Conservation (phyloP, 2,888 invertebrate genomes). For the Epistrophe grossulariae region DNA sequence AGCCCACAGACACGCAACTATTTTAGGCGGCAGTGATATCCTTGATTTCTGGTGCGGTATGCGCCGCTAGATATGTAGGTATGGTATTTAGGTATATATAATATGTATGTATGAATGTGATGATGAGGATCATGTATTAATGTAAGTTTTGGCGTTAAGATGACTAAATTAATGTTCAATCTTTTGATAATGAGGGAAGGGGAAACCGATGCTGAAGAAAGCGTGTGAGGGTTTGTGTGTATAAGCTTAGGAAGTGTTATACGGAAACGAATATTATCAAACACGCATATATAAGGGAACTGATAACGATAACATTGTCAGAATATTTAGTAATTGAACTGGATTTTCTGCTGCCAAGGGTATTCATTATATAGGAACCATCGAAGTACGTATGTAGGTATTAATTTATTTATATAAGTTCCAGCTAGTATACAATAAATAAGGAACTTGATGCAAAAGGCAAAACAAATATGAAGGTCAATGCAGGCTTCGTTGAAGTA, state of each 20-base stretch:
- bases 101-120: conserved; percentile 11
- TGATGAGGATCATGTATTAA: conserved; percentile 56
- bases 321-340: conserved; percentile 49
- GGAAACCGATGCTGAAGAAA: neutral
- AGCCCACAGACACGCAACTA: conserved; percentile 54
- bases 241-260: neutral
- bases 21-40: conserved; percentile 29
- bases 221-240: neutral
- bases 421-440: no score
- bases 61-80: neutral
- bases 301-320: conserved; percentile 43
- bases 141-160: conserved; percentile 44
- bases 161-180: conserved; percentile 56
- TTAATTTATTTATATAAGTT: no score
- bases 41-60: conserved; percentile 46
- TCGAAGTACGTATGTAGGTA: no score
- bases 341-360: conserved; percentile 30
- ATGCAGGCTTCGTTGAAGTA: no score
- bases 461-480: no score
- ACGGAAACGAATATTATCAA: neutral
- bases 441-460: no score
- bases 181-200: conserved; percentile 1
- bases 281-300: neutral
- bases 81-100: no score
- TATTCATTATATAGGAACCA: neutral